phyloP scores from a whole-genome alignment of 2,797 vertebrate genomes.

The Enteromius anoplus region DNA sequence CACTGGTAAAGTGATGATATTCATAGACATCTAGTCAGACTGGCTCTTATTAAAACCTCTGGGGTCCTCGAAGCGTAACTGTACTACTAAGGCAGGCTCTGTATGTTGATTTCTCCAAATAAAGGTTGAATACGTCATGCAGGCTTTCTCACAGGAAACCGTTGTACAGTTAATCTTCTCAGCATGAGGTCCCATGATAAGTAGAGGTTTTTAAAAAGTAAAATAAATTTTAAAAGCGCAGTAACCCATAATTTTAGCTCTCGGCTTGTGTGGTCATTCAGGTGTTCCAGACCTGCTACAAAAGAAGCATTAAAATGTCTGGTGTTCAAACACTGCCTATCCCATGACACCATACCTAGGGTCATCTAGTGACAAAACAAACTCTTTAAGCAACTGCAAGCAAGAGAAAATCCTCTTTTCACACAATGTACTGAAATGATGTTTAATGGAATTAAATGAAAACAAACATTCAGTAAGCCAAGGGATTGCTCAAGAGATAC shows the following conservation, averaged over 20 bases:
- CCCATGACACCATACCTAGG: conserved; percentile 22
- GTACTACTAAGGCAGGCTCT: neutral
- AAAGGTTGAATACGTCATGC: neutral
- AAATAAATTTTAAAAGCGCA: conserved; percentile 9
- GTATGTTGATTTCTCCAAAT: conserved; percentile 27
- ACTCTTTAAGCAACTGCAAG: conserved; percentile 5
- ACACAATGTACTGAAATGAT: neutral
- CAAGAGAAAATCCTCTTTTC: conserved; percentile 5
- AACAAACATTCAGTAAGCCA: conserved; percentile 13
- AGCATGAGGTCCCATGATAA: conserved; percentile 25
- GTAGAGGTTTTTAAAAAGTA: conserved; percentile 16
- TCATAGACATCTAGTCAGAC: neutral
- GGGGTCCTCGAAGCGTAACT: neutral
- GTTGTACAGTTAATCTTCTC: conserved; percentile 17
- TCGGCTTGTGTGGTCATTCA: conserved; percentile 53
- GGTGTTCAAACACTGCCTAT: conserved; percentile 24
- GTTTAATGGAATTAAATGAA: conserved; percentile 2
- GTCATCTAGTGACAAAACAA: conserved; percentile 25
- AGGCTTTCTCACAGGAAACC: conserved; percentile 36
- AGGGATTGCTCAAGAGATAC: neutral
- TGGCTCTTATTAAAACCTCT: neutral
- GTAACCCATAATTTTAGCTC: conserved; percentile 36
- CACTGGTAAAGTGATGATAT: neutral
- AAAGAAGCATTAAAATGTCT: conserved; percentile 46
- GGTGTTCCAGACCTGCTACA: conserved; percentile 26